phyloP scores from a whole-genome alignment of 2,888 invertebrate species.

The Dryadula phaetusa region DNA sequence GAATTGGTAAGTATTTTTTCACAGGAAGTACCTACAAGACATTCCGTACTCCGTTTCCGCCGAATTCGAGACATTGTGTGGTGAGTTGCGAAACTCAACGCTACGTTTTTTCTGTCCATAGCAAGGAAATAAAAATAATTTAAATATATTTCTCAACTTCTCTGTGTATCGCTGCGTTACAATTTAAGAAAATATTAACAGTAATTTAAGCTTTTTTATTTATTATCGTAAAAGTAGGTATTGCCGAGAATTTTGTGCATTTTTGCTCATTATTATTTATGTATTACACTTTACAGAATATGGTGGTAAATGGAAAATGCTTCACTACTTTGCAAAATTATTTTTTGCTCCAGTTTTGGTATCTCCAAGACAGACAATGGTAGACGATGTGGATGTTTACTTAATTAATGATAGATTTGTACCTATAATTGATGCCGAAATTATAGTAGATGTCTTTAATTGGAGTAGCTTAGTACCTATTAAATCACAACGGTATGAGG shows the following conservation, averaged over 20 bases:
- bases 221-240: not conserved
- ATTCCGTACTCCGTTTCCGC: too few relatives aligned
- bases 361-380: slow-evolving; percentile 81
- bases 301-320: slow-evolving; percentile 92
- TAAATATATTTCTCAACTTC: too few relatives aligned
- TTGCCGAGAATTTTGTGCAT: not conserved
- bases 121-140: too few relatives aligned
- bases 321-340: slow-evolving; percentile 94
- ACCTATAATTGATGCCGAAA: slow-evolving; percentile 69
- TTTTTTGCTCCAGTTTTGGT: slow-evolving; percentile 93
- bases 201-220: too few relatives aligned
- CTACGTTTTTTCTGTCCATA: too few relatives aligned
- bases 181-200: too few relatives aligned
- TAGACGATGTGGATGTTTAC: slow-evolving; percentile 84
- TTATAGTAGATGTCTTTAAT: slow-evolving; percentile 84
- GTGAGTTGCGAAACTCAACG: too few relatives aligned
- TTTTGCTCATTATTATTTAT: not conserved
- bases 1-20: slow-evolving; percentile 88
- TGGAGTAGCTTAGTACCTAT: slow-evolving; percentile 81
- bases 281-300: slow-evolving; percentile 84
- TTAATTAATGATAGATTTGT: slow-evolving; percentile 86
- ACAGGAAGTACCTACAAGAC: too few relatives aligned
- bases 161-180: too few relatives aligned
- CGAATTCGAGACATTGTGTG: too few relatives aligned
- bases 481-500: slow-evolving; percentile 56